Base-by-base conservation (phyloP, 2,888 invertebrate genomes). In the Steinernema hermaphroditum region DNA sequence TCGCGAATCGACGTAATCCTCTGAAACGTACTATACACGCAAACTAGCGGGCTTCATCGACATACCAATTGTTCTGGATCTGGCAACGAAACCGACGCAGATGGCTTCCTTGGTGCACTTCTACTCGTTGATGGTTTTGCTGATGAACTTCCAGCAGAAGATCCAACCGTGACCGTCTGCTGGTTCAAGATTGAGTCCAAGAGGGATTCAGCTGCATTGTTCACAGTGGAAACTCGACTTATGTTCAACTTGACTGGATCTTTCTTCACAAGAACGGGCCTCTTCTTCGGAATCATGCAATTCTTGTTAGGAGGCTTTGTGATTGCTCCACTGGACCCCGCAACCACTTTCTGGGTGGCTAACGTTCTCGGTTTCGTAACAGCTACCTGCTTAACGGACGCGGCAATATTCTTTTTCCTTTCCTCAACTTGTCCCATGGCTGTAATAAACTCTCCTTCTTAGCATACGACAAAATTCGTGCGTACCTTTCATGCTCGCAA, bases 251-350 rank as follows among this genome's bases (percentile, higher is more conserved):
- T 4, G 37, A 37, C 37, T 8, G 37, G 37, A 4, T 37, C 37
- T 37, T 37, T 37, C 8, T 19, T 46, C 46, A n/a, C 2, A 46
- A 62, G 62, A 6, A 62, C 16, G 2, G 62, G 62, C 62, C 19
- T 62, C 19, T 62, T 62, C 32, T 62, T 62, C 16, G 62, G 62
- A 32, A 62, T 62, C 6, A 62, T 32, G 34, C 16, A 62, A 6
- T 62, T 62, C 32, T 32, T 29, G 2, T 16, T 1, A 32, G 32
- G 32, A 4, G n/a, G 12, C 12, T 9, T 22, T 22, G 50, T 12
- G 2, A 12, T 24, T 9, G 24, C 6, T 50, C 22, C n/a, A 1
- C 22, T 6, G 2, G 24, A 22, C 9, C 22, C 19, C 24, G 24
- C 19, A 22, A 12, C 6, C 37, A 37, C 37, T 37, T 24, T 24